phyloP scores from a whole-genome alignment of 2,113 vertebrate species.

The Salvelinus alpinus region DNA sequence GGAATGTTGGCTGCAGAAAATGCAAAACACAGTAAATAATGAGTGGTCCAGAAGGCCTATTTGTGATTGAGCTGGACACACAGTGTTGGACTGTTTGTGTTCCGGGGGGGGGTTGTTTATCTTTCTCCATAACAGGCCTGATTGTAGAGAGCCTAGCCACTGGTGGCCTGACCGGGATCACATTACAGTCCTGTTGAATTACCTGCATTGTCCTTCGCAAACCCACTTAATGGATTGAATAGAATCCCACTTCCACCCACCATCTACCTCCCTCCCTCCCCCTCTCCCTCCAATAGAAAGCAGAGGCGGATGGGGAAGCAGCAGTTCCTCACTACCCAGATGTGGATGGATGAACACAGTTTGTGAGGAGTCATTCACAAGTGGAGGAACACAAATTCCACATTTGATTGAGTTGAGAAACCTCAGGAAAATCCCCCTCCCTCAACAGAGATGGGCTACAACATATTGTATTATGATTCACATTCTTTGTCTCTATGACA shows the following conservation, averaged over 20 bases:
- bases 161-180: constrained; percentile 58
- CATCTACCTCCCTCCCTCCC: background rate
- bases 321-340: background rate
- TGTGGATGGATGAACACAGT: background rate
- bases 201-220: constrained; percentile 66
- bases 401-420: background rate
- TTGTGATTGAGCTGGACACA: constrained; percentile 47
- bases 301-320: background rate
- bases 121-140: constrained; percentile 54
- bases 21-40: constrained; percentile 60
- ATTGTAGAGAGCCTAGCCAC: constrained; percentile 54
- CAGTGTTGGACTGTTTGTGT: constrained; percentile 31
- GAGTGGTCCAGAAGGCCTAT: constrained; percentile 25
- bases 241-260: constrained; percentile 42
- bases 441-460: too few species aligned
- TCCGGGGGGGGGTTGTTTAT: constrained; percentile 42
- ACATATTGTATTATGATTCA: too few species aligned
- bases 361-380: too few species aligned
- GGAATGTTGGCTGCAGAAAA: constrained; percentile 50
- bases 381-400: too few species aligned
- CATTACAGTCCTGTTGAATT: constrained; percentile 68
- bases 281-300: background rate
- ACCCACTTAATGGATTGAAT: constrained; percentile 40
- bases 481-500: background rate
- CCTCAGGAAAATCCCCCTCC: background rate